Conservation (phyloP, 2,113 vertebrate genomes). For the Alligator mississippiensis region DNA sequence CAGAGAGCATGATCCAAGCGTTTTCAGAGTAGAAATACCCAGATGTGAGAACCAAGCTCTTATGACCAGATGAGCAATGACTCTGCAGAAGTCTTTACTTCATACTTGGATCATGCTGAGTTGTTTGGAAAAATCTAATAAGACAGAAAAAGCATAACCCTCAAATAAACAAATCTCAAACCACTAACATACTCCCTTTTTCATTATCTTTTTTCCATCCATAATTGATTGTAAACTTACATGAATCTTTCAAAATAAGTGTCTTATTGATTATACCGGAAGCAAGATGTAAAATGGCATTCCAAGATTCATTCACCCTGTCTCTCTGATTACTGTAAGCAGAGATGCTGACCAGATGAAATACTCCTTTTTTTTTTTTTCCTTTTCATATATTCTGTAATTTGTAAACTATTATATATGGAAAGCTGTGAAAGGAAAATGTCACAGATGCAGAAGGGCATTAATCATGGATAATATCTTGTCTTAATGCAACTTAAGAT, state of each 20-base stretch:
- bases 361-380: slow-evolving; percentile 42
- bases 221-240: slow-evolving; percentile 77
- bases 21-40: slow-evolving; percentile 35
- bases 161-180: slow-evolving; percentile 41
- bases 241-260: slow-evolving; percentile 77
- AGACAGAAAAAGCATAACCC: slow-evolving; percentile 29
- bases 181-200: slow-evolving; percentile 50
- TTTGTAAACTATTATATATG: not conserved
- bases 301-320: slow-evolving; percentile 33
- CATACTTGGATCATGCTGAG: not conserved
- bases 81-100: slow-evolving; percentile 33
- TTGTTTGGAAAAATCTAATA: not conserved
- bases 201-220: slow-evolving; percentile 70
- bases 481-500: not conserved
- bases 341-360: slow-evolving; percentile 63
- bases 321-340: slow-evolving; percentile 67
- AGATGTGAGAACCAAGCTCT: not conserved
- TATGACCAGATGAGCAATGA: slow-evolving; percentile 9
- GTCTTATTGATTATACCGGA: slow-evolving; percentile 77
- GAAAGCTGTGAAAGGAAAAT: not conserved
- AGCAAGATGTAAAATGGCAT: slow-evolving; percentile 61
- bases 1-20: not conserved
- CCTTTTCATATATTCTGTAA: not conserved
- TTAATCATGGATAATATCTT: not conserved
- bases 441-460: not conserved